Base-by-base conservation (phyloP, 2,888 invertebrate genomes). In the Drosophila robusta region DNA sequence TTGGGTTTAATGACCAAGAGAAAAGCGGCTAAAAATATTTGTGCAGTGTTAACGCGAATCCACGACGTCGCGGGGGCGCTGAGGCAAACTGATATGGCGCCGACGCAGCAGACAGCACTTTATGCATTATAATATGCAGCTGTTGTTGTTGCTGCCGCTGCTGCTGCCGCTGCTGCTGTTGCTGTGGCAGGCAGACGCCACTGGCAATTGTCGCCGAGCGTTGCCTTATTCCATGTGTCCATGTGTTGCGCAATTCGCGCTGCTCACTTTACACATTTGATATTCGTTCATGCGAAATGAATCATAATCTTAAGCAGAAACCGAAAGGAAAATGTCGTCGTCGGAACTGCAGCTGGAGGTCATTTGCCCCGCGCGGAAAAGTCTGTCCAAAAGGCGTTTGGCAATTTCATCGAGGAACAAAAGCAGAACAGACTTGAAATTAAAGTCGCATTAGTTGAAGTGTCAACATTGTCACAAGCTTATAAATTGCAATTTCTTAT, bases 1-100 rank as follows among this genome's bases (percentile, higher is more conserved):
- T 79, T 76, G 79, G 66, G 86, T 87, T 83, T 87, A 87, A 82
- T 78, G 88, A 87, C 83, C 88, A 74, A 49, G 51, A 70, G 76
- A 49, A 73, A 85, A 66, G 61, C 64, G 54, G 70, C 88, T 85
- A 85, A 87, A 87, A 81, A 87, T 85, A 83, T 76, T 71, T 70
- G 58, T 69, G 62, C 29, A 42, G 66, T 68, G 71, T 54, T 72
- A 69, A 46, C 34, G 24, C 6, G 14, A 32, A 29, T 18, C 46
- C 0, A 8, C n/a, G 47, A 34, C 44, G 72, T 24, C 45, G 58
- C 42, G 67, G 52, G 62, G 77, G 77, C 66, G 60, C 42, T n/a
- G 45, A 7, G 58, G 24, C 24, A 46, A 36, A 42, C 52, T 36
- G 49, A 44, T 54, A 49, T 60, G 77, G 75, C 75, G 77, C 75